Conservation (phyloP, 2,888 invertebrate species). For the Tineola bisselliella region DNA sequence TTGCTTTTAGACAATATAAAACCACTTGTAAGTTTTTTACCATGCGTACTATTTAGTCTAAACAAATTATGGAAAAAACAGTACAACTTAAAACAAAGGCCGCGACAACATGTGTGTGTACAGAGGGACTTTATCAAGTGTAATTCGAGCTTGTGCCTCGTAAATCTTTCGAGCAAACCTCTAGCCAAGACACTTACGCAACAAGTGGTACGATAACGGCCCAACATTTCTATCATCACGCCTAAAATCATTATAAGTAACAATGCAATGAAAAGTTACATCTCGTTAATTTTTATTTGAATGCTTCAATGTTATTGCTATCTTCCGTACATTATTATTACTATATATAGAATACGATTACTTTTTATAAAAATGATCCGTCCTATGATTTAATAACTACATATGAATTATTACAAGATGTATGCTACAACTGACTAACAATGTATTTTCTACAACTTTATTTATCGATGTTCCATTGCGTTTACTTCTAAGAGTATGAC, state of each 20-base stretch:
- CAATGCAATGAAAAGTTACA: neutral
- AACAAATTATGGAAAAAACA: neutral
- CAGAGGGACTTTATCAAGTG: constrained; percentile 50
- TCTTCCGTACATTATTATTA: neutral
- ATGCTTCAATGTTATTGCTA: neutral
- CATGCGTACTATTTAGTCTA: neutral
- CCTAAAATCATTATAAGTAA: constrained; percentile 9
- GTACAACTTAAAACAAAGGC: neutral
- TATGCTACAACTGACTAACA: too few relatives aligned
- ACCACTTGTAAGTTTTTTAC: neutral
- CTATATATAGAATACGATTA: too few relatives aligned
- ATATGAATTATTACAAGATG: too few relatives aligned
- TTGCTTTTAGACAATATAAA: too few relatives aligned
- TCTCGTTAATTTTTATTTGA: constrained; percentile 6
- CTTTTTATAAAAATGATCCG: too few relatives aligned
- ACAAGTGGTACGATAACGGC: constrained; percentile 32
- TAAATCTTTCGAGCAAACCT: constrained; percentile 47
- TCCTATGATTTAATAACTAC: too few relatives aligned
- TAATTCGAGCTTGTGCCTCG: constrained; percentile 49
- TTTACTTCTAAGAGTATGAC: neutral
- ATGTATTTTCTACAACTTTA: constrained; percentile 1
- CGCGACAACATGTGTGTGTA: constrained; percentile 30
- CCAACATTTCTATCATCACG: constrained; percentile 9
- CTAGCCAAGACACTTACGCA: constrained; percentile 43
- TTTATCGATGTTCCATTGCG: neutral